Evolutionary conservation across 1,140 invertebrate species (phyloP), one percentile per base, ranked within the genome.

Genomic region (Diorhabda carinulata): DNA sequence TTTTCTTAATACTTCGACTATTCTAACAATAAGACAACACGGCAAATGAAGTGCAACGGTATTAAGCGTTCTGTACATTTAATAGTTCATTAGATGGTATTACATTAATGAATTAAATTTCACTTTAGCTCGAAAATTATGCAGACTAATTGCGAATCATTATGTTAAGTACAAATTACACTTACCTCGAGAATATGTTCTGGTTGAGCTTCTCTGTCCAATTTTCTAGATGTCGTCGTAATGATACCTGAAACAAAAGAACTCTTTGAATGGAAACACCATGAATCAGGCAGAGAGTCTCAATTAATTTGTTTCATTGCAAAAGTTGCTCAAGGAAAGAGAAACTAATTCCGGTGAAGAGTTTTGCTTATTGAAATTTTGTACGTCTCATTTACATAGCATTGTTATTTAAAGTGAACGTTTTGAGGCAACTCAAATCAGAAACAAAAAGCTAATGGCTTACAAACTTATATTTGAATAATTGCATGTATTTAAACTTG

Each of bases 101-200:
- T 25, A 25, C 25, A 25, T 25, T 25, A 25, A 25, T 25, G 25
- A 25, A 25, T 25, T 25, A 25, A 25, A 25, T 25, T 1, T 25
- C 25, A 25, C 25, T 25, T 25, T 25, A 25, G 25, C 25, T 25
- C 25, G 25, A 25, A 25, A 25, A 25, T 25, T 25, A 25, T 25
- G 25, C 25, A 25, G 25, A 25, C 25, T 25, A 25, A 25, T 25
- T 25, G 25, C 25, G 25, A 25, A n/a, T 52, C 47, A 52, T 52
- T 52, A 8, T 52, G n/a, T 52, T 7, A 58, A 66, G 41, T 7
- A 10, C 57, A 66, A 66, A 66, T 59, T 62, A 57, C 65, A 81
- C 83, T 86, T 81, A 96, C 92, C 87, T 95, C 92, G 4, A 96
- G 84, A 76, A 93, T 89, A 82, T 96, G 94, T 76, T 93, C 87